Percentiles rank a stretch among this genome's conserved stretches.
Evolutionary conservation across 2,113 vertebrate genomes (phyloP).

Genomic region (Paratilapia polleni): DNA sequence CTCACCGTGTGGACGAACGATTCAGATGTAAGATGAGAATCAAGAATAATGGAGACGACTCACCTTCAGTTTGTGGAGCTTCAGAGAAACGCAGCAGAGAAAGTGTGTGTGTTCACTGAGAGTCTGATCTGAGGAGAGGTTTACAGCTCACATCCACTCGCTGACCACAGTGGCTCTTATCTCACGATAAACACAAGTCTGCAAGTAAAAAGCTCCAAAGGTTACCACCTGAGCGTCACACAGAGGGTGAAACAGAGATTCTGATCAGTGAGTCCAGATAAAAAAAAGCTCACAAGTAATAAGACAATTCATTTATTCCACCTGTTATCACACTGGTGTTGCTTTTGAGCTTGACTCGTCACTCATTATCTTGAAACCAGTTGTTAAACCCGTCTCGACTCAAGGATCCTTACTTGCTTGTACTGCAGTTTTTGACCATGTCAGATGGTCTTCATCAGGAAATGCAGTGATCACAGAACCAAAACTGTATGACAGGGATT

Average conservation of each 20-base stretch:
- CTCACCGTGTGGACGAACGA: neutral
- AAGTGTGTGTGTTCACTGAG: neutral
- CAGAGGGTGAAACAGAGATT: neutral
- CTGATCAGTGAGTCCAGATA: neutral
- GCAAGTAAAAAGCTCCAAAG: slow-evolving; percentile 1
- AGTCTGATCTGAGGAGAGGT: neutral
- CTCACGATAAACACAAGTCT: neutral
- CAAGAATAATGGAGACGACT: neutral
- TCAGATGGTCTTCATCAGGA: neutral
- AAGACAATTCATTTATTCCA: neutral
- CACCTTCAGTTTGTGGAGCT: neutral
- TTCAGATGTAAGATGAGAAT: accelerated
- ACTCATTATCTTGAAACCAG: neutral
- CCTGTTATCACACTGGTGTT: neutral
- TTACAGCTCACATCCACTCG: neutral
- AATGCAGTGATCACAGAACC: neutral
- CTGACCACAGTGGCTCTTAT: neutral
- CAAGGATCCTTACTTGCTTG: neutral
- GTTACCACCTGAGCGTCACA: neutral
- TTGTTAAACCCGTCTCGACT: neutral
- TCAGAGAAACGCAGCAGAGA: neutral
- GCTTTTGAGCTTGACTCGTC: neutral
- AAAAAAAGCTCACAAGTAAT: neutral
- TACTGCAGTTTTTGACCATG: neutral
- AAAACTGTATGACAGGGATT: neutral